Conservation (phyloP, 2,113 vertebrate species). For the Trinectes maculatus region DNA sequence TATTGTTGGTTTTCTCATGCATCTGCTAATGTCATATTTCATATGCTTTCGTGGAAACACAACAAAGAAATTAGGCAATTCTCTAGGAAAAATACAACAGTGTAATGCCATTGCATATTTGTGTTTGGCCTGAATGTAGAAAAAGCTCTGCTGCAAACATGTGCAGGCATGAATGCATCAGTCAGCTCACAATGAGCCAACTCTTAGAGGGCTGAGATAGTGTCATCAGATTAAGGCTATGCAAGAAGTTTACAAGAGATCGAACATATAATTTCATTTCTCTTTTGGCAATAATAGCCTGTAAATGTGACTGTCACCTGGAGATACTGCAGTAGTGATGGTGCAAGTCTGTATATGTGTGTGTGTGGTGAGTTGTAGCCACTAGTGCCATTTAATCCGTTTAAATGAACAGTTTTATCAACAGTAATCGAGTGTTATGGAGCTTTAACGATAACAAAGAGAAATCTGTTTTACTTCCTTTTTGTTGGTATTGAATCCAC, state of each 20-base stretch:
- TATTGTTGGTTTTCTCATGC: constrained; percentile 5
- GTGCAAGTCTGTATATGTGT: background rate
- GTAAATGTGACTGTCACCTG: background rate
- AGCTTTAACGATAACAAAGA: background rate
- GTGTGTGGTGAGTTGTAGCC: background rate
- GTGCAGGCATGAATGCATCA: constrained; percentile 31
- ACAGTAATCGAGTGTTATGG: background rate
- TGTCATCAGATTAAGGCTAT: constrained; percentile 13
- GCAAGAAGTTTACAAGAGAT: background rate
- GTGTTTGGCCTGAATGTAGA: constrained; percentile 6
- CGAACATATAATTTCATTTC: no score
- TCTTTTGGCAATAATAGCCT: background rate
- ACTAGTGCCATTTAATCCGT: background rate
- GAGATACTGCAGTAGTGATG: background rate
- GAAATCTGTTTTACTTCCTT: background rate
- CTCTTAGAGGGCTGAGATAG: background rate
- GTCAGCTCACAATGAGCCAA: background rate
- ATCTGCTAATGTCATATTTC: constrained; percentile 19
- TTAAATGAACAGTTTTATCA: background rate
- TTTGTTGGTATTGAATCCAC: background rate
- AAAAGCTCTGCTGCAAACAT: constrained; percentile 13
- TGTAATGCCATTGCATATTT: constrained; percentile 11
- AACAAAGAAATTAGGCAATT: constrained; percentile 3
- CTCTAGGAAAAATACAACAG: constrained; percentile 2
- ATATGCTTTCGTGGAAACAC: constrained; percentile 12